A percentile compares a stretch with the other conserved stretches of the same genome.
phyloP scores from a whole-genome alignment of 2,797 vertebrate genomes.

The Cryptoblepharus egeriae region DNA sequence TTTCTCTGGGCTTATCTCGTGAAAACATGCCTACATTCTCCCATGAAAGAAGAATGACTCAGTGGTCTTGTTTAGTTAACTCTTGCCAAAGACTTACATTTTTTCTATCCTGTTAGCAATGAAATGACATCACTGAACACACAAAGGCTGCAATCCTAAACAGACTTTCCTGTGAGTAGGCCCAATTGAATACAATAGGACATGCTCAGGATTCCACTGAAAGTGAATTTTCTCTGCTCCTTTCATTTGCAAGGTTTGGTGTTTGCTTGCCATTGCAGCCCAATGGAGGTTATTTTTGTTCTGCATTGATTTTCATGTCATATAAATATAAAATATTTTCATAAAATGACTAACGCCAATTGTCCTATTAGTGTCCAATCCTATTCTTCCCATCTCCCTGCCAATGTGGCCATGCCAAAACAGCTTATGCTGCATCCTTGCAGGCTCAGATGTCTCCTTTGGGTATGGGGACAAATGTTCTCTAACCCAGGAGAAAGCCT shows the following conservation, averaged over 20 bases:
- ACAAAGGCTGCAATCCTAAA: too few relatives aligned
- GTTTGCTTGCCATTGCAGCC: background rate
- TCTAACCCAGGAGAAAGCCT: too few relatives aligned
- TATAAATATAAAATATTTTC: background rate
- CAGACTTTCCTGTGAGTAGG: too few relatives aligned
- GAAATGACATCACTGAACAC: background rate
- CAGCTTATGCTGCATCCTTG: too few relatives aligned
- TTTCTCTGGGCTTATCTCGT: conserved; percentile 31
- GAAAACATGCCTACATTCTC: conserved; percentile 29
- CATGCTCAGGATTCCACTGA: too few relatives aligned
- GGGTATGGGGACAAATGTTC: too few relatives aligned
- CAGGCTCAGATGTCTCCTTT: too few relatives aligned
- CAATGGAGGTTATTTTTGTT: background rate
- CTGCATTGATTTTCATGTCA: background rate
- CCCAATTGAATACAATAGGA: too few relatives aligned
- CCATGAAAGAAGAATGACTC: conserved; percentile 2
- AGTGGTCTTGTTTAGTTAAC: conserved; percentile 3
- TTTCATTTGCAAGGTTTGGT: background rate
- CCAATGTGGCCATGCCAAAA: too few relatives aligned
- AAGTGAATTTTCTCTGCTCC: background rate
- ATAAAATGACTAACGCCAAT: background rate
- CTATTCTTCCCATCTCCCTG: too few relatives aligned
- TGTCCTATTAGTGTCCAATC: background rate
- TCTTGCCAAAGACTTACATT: background rate
- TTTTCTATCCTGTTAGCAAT: background rate